Evolutionary conservation across 1,140 invertebrate species (phyloP).

Genomic region (Drosophila pallidifrons): DNA sequence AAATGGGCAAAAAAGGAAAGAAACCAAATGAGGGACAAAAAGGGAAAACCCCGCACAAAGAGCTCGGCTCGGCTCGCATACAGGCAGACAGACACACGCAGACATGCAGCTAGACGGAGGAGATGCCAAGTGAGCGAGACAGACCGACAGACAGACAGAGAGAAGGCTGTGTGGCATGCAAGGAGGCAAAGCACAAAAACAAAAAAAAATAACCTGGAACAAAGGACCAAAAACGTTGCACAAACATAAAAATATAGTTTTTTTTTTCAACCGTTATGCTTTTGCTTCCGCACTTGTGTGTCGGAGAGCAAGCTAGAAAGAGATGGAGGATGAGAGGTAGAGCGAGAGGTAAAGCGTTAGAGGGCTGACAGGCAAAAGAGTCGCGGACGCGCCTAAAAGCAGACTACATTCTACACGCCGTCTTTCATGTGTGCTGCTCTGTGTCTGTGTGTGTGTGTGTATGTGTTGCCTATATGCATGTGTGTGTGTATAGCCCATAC

Average conservation of each 20-base stretch:
- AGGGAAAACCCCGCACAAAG: conserved; percentile 27
- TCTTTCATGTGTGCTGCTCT: not conserved
- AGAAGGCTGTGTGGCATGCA: conserved; percentile 6
- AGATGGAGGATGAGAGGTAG: not conserved
- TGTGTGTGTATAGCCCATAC: not conserved
- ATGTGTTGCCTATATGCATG: not conserved
- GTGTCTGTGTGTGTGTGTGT: conserved; percentile 19
- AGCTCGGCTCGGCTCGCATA: not conserved
- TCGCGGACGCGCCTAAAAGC: conserved; percentile 43
- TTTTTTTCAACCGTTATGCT: conserved; percentile 55
- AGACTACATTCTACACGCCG: conserved; percentile 36
- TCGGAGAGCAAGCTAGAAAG: conserved; percentile 16
- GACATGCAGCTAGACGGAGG: not conserved
- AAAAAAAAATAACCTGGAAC: conserved; percentile 15
- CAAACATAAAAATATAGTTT: conserved; percentile 51
- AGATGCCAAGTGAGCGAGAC: not conserved
- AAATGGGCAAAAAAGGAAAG: conserved; percentile 49
- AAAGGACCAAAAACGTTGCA: conserved; percentile 55
- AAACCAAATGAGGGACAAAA: not conserved
- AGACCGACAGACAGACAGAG: conserved; percentile 1
- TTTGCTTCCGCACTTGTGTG: conserved; percentile 71
- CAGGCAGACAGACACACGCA: conserved; percentile 24
- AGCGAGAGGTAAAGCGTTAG: too few relatives aligned
- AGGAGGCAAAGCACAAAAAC: not conserved
- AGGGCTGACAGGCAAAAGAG: not conserved